phyloP scores from a whole-genome alignment of 2,113 vertebrate genomes.

The Ochotona princeps region DNA sequence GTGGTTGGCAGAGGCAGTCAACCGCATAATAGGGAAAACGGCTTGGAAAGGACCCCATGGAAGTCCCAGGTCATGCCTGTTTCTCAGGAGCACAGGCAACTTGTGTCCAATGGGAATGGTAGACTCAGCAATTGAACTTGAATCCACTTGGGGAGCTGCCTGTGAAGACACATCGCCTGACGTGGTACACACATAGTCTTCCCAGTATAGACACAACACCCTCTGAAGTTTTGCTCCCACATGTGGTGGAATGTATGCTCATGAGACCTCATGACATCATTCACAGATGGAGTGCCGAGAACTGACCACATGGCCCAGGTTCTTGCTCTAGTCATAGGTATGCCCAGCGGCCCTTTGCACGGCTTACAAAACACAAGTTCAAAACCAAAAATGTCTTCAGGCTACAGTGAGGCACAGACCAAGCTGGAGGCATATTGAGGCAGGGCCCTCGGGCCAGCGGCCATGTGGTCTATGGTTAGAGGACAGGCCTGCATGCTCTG shows the following conservation, averaged over 20 bases:
- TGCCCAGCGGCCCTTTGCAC: accelerated
- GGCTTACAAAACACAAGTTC: neutral
- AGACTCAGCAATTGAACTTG: too few species aligned
- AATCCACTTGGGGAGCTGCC: too few species aligned
- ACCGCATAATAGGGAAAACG: too few species aligned
- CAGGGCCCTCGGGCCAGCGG: accelerated
- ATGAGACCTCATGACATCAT: accelerated
- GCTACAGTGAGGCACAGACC: accelerated
- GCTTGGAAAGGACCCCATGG: accelerated
- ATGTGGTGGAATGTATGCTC: accelerated
- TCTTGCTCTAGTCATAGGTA: neutral
- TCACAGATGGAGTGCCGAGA: accelerated
- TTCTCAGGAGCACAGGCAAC: accelerated
- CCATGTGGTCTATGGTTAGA: too few species aligned
- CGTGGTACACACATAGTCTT: too few species aligned
- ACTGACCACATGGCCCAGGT: accelerated
- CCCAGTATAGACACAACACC: accelerated
- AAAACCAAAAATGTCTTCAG: neutral
- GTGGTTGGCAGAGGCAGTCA: too few species aligned
- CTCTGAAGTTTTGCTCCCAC: neutral
- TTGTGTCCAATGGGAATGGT: neutral
- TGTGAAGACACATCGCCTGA: too few species aligned
- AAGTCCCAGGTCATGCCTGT: accelerated
- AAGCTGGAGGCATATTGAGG: accelerated
- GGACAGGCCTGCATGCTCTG: too few species aligned